Percentiles rank a stretch among this genome's conserved stretches.
Conservation (phyloP, 2,113 vertebrate species). For the Austrofundulus limnaeus region DNA sequence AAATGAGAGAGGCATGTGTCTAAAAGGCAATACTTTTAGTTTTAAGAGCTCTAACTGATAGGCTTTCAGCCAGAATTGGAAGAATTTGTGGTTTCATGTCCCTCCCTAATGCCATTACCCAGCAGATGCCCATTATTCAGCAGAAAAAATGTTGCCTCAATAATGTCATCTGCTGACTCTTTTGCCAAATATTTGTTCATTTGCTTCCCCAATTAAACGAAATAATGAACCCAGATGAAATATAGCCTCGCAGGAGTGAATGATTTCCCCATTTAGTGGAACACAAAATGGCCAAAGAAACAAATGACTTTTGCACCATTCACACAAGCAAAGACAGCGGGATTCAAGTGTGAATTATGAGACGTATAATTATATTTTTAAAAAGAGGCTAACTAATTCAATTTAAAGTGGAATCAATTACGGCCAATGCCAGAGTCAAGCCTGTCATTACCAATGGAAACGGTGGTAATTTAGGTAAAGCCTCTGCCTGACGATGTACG, state of each 20-base stretch:
- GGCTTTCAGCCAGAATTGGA: background rate
- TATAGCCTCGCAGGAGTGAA: slow-evolving; percentile 50
- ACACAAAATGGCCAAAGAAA: slow-evolving; percentile 66
- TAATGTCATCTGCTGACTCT: slow-evolving; percentile 44
- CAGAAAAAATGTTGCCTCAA: slow-evolving; percentile 37
- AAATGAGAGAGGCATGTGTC: slow-evolving; percentile 12
- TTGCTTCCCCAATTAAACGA: slow-evolving; percentile 55
- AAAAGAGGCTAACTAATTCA: slow-evolving; percentile 70
- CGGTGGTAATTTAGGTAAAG: slow-evolving; percentile 57
- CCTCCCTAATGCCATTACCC: slow-evolving; percentile 25
- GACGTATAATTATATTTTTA: slow-evolving; percentile 68
- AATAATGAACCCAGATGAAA: slow-evolving; percentile 61
- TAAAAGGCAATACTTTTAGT: slow-evolving; percentile 1
- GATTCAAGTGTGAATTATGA: slow-evolving; percentile 66
- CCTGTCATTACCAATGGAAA: slow-evolving; percentile 52
- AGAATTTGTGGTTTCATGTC: slow-evolving; percentile 11
- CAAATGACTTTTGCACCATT: slow-evolving; percentile 61
- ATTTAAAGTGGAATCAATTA: slow-evolving; percentile 67
- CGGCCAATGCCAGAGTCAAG: slow-evolving; percentile 2
- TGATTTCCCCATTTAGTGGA: slow-evolving; percentile 60
- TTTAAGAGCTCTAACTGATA: slow-evolving; percentile 23
- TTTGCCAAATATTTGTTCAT: slow-evolving; percentile 65
- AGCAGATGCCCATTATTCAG: slow-evolving; percentile 48
- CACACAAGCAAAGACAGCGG: slow-evolving; percentile 39
- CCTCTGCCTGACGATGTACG: slow-evolving; percentile 22